A percentile compares a stretch with the other conserved stretches of the same genome.
Evolutionary conservation across 2,797 vertebrate species (phyloP).

Genomic region (Scyliorhinus canicula): DNA sequence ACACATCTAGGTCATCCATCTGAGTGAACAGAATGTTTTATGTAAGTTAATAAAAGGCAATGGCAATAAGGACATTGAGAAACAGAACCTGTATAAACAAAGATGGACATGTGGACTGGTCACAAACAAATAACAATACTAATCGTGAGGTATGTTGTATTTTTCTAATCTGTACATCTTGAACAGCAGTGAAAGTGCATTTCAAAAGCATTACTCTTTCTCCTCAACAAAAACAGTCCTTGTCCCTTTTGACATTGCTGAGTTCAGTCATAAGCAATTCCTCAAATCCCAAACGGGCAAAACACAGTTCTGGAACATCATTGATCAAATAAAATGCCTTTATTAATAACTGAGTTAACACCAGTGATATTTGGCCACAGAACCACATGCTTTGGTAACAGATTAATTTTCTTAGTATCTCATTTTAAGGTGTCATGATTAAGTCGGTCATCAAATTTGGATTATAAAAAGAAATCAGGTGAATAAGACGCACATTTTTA

Average conservation of each 20-base stretch:
- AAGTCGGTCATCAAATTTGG: background rate
- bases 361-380: constrained; percentile 17
- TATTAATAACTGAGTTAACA: constrained; percentile 33
- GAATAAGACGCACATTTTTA: background rate
- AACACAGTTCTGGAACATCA: background rate
- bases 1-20: constrained; percentile 35
- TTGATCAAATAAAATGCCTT: constrained; percentile 32
- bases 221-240: constrained; percentile 7
- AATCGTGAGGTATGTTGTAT: background rate
- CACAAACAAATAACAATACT: background rate
- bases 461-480: background rate
- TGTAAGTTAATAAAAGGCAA: constrained; percentile 1
- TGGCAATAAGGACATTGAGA: constrained; percentile 5
- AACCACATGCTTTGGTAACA: background rate
- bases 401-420: background rate
- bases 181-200: background rate
- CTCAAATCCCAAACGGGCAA: constrained; percentile 29
- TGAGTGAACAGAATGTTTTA: constrained; percentile 23
- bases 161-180: background rate
- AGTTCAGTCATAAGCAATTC: constrained; percentile 34
- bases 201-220: constrained; percentile 6
- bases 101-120: background rate
- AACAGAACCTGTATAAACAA: background rate
- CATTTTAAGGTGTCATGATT: background rate
- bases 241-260: constrained; percentile 38